A percentile compares a stretch with the other conserved stretches of the same genome.
phyloP scores from a whole-genome alignment of 2,797 vertebrate genomes.

The Gymnocypris eckloni region DNA sequence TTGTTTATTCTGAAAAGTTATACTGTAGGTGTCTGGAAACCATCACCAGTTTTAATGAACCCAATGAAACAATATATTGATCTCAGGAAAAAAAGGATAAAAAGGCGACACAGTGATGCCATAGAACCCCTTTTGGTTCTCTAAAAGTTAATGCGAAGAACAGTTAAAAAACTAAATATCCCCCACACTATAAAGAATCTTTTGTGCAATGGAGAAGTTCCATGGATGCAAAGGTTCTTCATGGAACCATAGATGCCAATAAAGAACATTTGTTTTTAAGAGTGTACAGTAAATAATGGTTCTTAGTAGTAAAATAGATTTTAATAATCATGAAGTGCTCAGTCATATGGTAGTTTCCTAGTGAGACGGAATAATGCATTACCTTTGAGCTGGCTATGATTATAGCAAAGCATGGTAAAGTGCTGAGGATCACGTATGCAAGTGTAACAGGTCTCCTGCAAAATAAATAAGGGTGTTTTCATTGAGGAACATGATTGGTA shows the following conservation, averaged over 20 bases:
- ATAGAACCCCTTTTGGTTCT: neutral
- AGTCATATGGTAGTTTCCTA: neutral
- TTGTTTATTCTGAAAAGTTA: neutral
- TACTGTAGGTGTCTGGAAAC: neutral
- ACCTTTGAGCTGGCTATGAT: conserved; percentile 83
- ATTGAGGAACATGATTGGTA: neutral
- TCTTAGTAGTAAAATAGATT: neutral
- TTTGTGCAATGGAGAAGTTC: neutral
- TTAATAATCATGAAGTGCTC: neutral
- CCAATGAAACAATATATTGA: neutral
- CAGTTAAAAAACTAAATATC: neutral
- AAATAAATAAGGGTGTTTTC: conserved; percentile 37
- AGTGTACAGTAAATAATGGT: neutral
- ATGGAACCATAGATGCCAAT: neutral
- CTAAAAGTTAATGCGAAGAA: neutral
- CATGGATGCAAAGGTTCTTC: neutral
- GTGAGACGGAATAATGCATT: conserved; percentile 49
- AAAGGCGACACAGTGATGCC: neutral
- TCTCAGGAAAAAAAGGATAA: neutral
- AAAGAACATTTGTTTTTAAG: neutral
- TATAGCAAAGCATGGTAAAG: conserved; percentile 83
- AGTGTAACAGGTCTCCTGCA: conserved; percentile 81
- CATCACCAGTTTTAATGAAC: neutral
- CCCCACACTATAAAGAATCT: neutral
- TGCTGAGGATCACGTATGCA: conserved; percentile 78